Evolutionary conservation across 2,113 vertebrate genomes (phyloP).

Genomic region (Gallinago media): DNA sequence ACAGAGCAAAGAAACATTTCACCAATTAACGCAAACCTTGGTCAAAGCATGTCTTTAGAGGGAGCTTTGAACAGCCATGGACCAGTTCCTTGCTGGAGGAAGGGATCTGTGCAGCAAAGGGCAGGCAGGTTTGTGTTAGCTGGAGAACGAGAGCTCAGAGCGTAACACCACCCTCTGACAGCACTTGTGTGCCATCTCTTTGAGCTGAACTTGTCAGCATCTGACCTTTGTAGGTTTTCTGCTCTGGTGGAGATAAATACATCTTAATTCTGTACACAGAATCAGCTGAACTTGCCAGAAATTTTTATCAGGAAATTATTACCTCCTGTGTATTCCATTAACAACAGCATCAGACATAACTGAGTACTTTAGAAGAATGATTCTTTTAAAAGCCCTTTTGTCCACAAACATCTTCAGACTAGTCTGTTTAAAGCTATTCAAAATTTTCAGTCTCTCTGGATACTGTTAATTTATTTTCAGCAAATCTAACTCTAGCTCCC

Average conservation of each 20-base stretch:
- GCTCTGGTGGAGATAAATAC: neutral
- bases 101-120: neutral
- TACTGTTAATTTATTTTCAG: neutral
- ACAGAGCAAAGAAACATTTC: conserved; percentile 7
- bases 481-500: neutral
- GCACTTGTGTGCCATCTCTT: neutral
- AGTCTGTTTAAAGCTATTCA: neutral
- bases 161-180: neutral
- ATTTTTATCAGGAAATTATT: neutral
- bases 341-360: neutral
- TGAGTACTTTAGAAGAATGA: neutral
- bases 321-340: neutral
- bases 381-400: neutral
- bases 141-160: neutral
- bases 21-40: neutral
- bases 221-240: neutral
- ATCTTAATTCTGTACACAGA: neutral
- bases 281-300: neutral
- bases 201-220: neutral
- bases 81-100: neutral
- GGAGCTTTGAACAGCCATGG: neutral
- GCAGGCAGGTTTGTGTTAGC: neutral
- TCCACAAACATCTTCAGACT: neutral
- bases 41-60: neutral
- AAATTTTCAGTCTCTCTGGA: neutral